These are phyloP conservation scores for Antheraea pernyi DNA, from an alignment of 1,140 invertebrate genomes.

Conservation along the genomic window DNA sequence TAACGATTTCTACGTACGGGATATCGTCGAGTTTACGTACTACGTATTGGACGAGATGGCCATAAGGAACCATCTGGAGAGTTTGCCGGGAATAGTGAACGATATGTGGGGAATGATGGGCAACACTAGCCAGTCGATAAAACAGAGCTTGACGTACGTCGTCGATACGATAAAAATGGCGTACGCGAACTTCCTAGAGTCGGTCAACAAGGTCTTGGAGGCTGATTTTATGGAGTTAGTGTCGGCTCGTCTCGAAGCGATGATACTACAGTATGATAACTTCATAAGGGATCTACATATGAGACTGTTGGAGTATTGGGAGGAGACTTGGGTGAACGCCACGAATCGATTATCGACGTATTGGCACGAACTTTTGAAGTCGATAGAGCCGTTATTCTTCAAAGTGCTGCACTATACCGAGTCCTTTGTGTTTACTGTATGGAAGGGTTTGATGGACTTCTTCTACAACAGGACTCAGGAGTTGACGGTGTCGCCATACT, in stretches of 20 bases:
- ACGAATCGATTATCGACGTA: constrained; percentile 82
- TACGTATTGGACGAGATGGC: constrained; percentile 88
- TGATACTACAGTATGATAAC: constrained; percentile 87
- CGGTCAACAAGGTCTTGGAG: constrained; percentile 83
- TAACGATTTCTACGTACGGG: constrained; percentile 91
- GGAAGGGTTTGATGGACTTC: constrained; percentile 87
- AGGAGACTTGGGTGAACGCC: constrained; percentile 84
- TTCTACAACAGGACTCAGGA: constrained; percentile 89
- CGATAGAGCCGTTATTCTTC: constrained; percentile 88
- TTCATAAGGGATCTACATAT: constrained; percentile 89
- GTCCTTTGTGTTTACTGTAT: constrained; percentile 85
- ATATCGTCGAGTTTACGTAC: constrained; percentile 84
- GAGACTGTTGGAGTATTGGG: constrained; percentile 86
- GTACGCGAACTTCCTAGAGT: constrained; percentile 85
- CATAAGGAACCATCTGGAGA: constrained; percentile 87
- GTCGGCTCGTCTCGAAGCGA: constrained; percentile 82
- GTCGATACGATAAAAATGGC: constrained; percentile 86
- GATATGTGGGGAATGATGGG: constrained; percentile 92
- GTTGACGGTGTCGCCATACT: constrained; percentile 89
- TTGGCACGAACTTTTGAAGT: constrained; percentile 85
- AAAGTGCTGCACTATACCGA: constrained; percentile 87
- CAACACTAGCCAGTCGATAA: constrained; percentile 87
- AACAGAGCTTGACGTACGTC: constrained; percentile 86
- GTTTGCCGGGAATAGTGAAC: constrained; percentile 87
- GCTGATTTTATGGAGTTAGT: constrained; percentile 86